These are phyloP conservation scores for Lamellibrachia luymesi DNA, from an alignment of 1,140 invertebrate species.

Conservation along the genomic window DNA sequence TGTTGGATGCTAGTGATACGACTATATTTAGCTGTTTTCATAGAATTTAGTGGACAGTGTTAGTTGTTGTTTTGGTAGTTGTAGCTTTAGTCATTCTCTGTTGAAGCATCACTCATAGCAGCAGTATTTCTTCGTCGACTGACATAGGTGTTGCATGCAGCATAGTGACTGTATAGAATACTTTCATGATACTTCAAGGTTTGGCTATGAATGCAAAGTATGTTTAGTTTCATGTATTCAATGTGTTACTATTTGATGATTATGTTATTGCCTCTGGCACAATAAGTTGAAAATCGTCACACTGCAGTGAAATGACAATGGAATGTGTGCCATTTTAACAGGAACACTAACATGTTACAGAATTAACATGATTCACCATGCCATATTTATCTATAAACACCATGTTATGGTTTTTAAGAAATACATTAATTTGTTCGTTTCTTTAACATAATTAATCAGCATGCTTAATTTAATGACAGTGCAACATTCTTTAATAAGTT, in stretches of 20 bases:
- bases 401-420: not conserved
- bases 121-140: not conserved
- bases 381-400: not conserved
- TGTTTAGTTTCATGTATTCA: too few species aligned
- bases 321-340: not conserved
- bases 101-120: not conserved
- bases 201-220: not conserved
- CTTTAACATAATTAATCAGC: not conserved
- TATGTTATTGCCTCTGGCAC: too few species aligned
- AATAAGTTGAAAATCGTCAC: too few species aligned
- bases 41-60: not conserved
- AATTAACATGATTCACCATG: too few species aligned
- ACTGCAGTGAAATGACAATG: not conserved
- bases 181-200: not conserved
- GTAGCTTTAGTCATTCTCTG: not conserved
- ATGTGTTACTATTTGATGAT: too few species aligned
- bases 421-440: not conserved
- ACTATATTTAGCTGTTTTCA: not conserved
- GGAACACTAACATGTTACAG: not conserved
- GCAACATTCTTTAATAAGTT: not conserved
- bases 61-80: not conserved
- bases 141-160: not conserved
- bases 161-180: not conserved
- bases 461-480: too few species aligned
- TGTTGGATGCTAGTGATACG: not conserved